Percentiles rank a stretch among this genome's conserved stretches.
These are phyloP conservation scores for Chrysotoxum bicinctum DNA, from an alignment of 2,888 invertebrate genomes.

Conservation along the genomic window DNA sequence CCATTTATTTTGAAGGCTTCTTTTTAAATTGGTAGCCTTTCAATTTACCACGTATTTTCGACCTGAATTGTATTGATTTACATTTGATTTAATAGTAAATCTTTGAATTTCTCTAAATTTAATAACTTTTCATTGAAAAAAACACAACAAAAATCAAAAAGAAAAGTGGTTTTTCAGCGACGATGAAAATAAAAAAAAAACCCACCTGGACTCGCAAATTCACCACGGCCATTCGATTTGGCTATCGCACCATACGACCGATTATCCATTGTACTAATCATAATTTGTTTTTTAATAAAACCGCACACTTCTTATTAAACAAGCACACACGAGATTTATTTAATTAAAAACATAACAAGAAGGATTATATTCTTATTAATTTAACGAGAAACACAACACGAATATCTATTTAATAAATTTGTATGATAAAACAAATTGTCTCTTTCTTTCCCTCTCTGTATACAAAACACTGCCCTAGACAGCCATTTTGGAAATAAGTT, in stretches of 20 bases:
- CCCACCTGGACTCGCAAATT: conserved; percentile 81
- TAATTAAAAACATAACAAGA: conserved; percentile 44
- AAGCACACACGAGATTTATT: conserved; percentile 54
- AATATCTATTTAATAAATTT: not conserved
- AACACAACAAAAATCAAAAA: conserved; percentile 5
- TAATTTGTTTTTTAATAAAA: conserved; percentile 68
- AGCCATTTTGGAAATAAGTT: conserved; percentile 71
- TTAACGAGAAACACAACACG: conserved; percentile 12
- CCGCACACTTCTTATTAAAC: not conserved
- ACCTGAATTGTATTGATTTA: not conserved
- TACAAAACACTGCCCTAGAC: conserved; percentile 73
- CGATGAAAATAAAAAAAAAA: conserved; percentile 14
- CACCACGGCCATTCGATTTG: conserved; percentile 78
- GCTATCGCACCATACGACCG: conserved; percentile 81
- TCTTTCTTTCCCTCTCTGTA: conserved; percentile 23
- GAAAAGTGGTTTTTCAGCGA: not conserved
- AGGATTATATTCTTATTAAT: not conserved
- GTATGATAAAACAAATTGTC: conserved; percentile 29
- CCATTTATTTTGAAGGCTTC: not conserved
- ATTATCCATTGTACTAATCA: conserved; percentile 81
- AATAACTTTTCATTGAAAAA: conserved; percentile 14
- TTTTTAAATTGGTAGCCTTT: not conserved
- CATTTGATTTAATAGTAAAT: not conserved
- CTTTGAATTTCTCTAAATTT: not conserved
- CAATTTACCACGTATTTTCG: not conserved